phyloP scores from a whole-genome alignment of 2,113 vertebrate genomes.

The Crypturellus undulatus region DNA sequence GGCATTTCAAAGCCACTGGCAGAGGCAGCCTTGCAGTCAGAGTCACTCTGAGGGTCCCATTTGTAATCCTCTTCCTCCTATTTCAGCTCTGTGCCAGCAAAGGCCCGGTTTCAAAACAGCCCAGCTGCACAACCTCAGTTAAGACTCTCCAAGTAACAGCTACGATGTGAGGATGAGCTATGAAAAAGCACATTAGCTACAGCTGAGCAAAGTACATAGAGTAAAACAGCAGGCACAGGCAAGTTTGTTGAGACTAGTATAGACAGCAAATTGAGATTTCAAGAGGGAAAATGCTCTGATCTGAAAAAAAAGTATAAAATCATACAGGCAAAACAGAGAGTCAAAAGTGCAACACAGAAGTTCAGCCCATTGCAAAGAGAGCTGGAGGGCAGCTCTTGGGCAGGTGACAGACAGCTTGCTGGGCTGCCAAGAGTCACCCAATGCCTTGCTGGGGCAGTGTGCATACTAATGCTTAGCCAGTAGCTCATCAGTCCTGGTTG shows the following conservation, averaged over 20 bases:
- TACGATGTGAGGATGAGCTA: background rate
- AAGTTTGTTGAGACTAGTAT: background rate
- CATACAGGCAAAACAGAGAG: background rate
- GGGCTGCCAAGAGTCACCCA: too few relatives aligned
- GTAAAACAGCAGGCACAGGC: background rate
- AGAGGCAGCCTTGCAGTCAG: fast-evolving
- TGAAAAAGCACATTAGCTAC: background rate
- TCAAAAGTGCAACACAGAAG: background rate
- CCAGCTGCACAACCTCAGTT: background rate
- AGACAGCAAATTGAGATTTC: background rate
- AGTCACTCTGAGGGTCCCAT: fast-evolving
- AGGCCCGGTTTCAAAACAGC: background rate
- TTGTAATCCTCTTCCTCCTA: background rate
- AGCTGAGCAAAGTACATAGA: background rate
- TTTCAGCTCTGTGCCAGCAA: fast-evolving
- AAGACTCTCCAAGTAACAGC: background rate
- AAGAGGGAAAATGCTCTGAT: background rate
- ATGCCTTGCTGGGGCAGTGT: background rate
- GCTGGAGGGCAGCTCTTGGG: background rate
- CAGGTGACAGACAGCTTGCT: background rate
- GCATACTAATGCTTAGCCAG: background rate
- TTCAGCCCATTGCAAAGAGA: background rate
- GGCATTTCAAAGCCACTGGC: background rate
- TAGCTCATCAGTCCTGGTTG: background rate
- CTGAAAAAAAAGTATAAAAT: background rate